These are phyloP conservation scores for Apodemus sylvaticus DNA, from an alignment of 2,113 vertebrate genomes.

Conservation along the genomic window DNA sequence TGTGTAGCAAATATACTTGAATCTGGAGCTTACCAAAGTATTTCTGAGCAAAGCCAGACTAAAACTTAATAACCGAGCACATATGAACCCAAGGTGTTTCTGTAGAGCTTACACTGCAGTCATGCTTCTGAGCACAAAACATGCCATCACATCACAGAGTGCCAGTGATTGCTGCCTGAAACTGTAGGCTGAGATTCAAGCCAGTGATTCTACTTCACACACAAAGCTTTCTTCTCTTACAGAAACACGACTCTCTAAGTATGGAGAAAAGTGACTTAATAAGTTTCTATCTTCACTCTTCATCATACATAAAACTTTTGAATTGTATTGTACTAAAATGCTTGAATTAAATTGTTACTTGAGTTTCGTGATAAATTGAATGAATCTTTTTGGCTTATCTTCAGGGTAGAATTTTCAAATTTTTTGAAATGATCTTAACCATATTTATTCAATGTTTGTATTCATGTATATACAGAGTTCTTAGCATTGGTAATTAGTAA, in stretches of 20 bases:
- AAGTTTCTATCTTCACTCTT: not conserved
- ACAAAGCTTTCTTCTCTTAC: too few relatives aligned
- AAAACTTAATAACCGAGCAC: not conserved
- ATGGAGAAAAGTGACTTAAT: not conserved
- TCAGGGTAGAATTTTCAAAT: not conserved
- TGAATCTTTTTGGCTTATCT: not conserved
- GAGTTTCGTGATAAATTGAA: not conserved
- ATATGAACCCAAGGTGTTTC: not conserved
- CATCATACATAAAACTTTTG: not conserved
- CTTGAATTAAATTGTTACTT: not conserved
- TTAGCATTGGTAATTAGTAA: not conserved
- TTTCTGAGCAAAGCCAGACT: not conserved
- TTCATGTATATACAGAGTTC: not conserved
- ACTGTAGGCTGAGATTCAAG: not conserved
- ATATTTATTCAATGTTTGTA: not conserved
- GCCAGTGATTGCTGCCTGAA: not conserved
- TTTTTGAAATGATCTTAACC: not conserved
- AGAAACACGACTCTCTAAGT: not conserved
- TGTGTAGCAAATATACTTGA: not conserved
- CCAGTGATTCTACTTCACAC: too few relatives aligned
- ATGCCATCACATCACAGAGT: not conserved
- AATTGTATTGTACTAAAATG: not conserved
- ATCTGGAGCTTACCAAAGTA: too few relatives aligned
- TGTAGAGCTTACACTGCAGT: too few relatives aligned
- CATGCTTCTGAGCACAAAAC: not conserved